Conservation (phyloP, 2,113 vertebrate genomes). For the Myrmophylax atrothorax region DNA sequence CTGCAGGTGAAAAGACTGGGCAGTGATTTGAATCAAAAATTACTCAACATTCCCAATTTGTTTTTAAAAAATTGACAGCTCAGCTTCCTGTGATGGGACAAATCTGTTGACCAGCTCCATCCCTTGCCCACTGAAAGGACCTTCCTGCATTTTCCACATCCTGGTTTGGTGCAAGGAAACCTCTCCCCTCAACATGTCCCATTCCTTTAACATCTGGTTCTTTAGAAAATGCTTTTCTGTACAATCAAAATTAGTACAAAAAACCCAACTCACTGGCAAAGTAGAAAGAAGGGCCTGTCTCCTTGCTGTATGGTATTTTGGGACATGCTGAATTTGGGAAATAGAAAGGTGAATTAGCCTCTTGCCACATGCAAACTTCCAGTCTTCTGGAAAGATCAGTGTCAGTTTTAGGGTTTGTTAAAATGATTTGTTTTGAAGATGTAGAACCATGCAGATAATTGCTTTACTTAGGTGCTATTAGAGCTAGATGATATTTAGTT, state of each 20-base stretch:
- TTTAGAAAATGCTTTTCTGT: constrained; percentile 79
- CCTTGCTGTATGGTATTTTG: constrained; percentile 88
- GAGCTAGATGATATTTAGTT: constrained; percentile 56
- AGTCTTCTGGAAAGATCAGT: constrained; percentile 76
- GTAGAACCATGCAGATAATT: constrained; percentile 72
- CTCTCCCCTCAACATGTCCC: constrained; percentile 67
- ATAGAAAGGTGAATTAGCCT: constrained; percentile 87
- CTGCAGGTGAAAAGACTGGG: background rate
- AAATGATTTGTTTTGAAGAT: constrained; percentile 8
- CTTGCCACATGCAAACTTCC: constrained; percentile 72
- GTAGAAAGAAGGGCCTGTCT: constrained; percentile 89
- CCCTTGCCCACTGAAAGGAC: background rate
- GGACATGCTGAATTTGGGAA: constrained; percentile 88
- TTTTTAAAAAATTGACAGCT: background rate
- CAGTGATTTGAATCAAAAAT: background rate
- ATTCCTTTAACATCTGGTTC: constrained; percentile 71
- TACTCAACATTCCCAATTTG: background rate
- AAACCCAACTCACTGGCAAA: constrained; percentile 88
- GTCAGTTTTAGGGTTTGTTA: constrained; percentile 39
- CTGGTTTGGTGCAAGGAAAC: constrained; percentile 76
- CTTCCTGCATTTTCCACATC: constrained; percentile 51
- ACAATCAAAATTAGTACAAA: constrained; percentile 81
- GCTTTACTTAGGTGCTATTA: constrained; percentile 56
- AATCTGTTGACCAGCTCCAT: background rate
- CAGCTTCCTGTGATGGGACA: background rate